Percentiles rank a stretch among this genome's conserved stretches.
phyloP scores from a whole-genome alignment of 2,113 vertebrate species.

The Chunga burmeisteri region DNA sequence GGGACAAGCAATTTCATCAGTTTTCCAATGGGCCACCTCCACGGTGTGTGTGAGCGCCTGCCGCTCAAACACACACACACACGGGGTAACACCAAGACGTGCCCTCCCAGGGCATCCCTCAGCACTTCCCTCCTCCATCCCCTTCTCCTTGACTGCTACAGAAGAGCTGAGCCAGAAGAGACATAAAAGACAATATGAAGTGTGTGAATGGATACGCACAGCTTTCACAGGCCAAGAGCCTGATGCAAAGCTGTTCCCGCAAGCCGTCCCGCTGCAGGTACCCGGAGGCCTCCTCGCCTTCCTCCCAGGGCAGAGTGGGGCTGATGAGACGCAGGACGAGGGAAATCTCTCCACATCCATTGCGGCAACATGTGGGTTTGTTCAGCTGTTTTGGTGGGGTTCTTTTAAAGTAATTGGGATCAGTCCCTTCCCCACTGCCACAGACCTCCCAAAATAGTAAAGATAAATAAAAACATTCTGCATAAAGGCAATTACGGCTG shows the following conservation, averaged over 20 bases:
- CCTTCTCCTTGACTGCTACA: neutral
- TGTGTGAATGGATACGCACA: neutral
- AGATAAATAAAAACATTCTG: neutral
- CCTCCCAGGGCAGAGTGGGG: fast-evolving
- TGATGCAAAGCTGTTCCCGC: neutral
- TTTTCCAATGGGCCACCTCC: neutral
- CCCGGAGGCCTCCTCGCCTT: neutral
- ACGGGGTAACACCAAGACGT: fast-evolving
- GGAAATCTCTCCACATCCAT: neutral
- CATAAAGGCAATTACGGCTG: neutral
- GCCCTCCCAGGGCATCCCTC: neutral
- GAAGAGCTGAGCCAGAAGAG: neutral
- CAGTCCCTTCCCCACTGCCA: neutral
- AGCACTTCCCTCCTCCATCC: too few relatives aligned
- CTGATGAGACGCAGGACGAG: fast-evolving
- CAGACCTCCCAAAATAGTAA: neutral
- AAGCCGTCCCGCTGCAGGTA: neutral
- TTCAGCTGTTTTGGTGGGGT: fast-evolving
- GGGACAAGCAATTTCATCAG: neutral
- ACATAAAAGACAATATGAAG: neutral
- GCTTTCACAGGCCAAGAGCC: fast-evolving
- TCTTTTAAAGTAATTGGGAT: neutral
- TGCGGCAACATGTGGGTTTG: fast-evolving
- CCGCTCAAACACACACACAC: fast-evolving
- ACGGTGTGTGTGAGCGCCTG: fast-evolving